Conservation (phyloP, 2,888 invertebrate genomes). For the Tetrapedia diversipes region DNA sequence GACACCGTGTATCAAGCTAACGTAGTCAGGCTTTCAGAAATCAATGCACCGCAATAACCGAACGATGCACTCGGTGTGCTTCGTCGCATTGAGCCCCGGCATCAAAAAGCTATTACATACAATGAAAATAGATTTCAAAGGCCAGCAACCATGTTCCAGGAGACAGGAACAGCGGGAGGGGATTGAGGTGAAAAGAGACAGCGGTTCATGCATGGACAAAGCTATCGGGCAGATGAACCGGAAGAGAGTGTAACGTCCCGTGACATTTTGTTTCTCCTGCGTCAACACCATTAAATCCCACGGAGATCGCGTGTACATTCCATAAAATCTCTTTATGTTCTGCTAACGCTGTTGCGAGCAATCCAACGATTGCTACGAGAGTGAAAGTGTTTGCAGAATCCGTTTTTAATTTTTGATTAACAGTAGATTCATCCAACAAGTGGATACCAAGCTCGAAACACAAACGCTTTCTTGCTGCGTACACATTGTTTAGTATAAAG, state of each 20-base stretch:
- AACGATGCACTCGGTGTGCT: conserved; percentile 49
- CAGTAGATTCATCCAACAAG: neutral
- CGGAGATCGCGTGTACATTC: conserved; percentile 28
- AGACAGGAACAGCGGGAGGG: conserved; percentile 1
- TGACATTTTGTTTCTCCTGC: conserved; percentile 63
- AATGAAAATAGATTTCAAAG: conserved; percentile 61
- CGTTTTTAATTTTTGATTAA: neutral
- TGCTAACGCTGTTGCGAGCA: neutral
- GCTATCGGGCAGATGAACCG: conserved; percentile 62
- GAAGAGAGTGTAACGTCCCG: conserved; percentile 69
- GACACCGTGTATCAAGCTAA: conserved; percentile 27
- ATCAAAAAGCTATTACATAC: conserved; percentile 63
- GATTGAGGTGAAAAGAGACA: conserved; percentile 34
- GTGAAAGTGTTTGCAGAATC: neutral
- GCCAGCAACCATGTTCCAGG: conserved; percentile 19
- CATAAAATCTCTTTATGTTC: conserved; percentile 32
- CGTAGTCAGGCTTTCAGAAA: conserved; percentile 49
- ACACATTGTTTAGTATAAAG: neutral
- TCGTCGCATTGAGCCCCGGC: conserved; percentile 47
- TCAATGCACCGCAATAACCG: conserved; percentile 61
- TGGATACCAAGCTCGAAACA: neutral
- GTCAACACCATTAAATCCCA: conserved; percentile 56
- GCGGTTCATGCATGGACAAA: conserved; percentile 47
- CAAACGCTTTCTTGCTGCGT: neutral
- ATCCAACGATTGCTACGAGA: neutral